Evolutionary conservation across 2,113 vertebrate genomes (phyloP).

Genomic region (Calidris pygmaea): DNA sequence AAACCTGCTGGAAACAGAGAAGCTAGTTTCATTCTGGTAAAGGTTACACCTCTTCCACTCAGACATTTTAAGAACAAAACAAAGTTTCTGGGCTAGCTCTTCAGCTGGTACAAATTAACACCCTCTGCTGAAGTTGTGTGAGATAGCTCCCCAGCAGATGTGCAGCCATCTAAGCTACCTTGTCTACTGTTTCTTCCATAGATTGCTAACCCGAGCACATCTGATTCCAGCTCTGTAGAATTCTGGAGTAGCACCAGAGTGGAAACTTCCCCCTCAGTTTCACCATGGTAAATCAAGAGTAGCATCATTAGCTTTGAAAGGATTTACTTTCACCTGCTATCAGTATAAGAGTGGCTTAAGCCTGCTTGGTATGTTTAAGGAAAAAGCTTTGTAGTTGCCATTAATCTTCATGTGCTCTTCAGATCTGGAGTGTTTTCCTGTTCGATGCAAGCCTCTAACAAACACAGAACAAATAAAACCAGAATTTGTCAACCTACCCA

Average conservation of each 20-base stretch:
- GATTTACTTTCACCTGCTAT: neutral
- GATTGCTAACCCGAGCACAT: neutral
- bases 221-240: neutral
- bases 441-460: neutral
- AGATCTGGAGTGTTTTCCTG: neutral
- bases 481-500: constrained; percentile 79
- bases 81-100: neutral
- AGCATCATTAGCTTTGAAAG: neutral
- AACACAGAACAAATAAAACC: neutral
- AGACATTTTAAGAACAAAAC: neutral
- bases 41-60: neutral
- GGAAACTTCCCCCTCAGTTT: neutral
- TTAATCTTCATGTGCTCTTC: neutral
- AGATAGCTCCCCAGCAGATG: neutral
- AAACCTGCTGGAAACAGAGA: neutral
- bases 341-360: neutral
- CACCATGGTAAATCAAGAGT: neutral
- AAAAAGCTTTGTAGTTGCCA: neutral
- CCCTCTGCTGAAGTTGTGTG: neutral
- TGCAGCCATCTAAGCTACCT: neutral
- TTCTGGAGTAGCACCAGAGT: neutral
- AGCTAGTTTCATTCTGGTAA: neutral
- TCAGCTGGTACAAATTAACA: neutral
- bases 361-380: neutral
- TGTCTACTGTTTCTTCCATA: neutral